Percentiles rank a stretch among this genome's conserved stretches.
Evolutionary conservation across 2,888 invertebrate species (phyloP).

Genomic region (Phengaris arion): DNA sequence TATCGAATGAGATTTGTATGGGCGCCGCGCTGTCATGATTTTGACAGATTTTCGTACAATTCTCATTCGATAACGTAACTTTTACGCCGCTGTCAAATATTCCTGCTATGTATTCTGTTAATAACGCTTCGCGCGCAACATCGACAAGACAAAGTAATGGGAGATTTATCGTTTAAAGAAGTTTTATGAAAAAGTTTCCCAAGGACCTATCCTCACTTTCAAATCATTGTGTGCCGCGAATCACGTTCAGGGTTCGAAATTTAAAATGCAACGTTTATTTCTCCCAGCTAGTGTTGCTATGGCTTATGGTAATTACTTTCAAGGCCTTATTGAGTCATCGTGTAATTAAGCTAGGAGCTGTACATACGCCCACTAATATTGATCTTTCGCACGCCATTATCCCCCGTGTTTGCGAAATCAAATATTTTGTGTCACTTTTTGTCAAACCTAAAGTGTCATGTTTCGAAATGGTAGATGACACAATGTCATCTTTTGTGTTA

Average conservation of each 20-base stretch:
- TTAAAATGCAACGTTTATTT: neutral
- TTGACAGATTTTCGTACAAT: no score
- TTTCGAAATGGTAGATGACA: slow-evolving; percentile 5
- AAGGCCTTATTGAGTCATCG: slow-evolving; percentile 10
- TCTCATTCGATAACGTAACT: no score
- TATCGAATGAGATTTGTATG: no score
- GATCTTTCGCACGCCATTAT: slow-evolving; percentile 20
- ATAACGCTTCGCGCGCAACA: no score
- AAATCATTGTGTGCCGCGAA: neutral
- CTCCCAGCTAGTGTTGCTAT: neutral
- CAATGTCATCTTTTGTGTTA: slow-evolving; percentile 4
- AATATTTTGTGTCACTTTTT: slow-evolving; percentile 24
- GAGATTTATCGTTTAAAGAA: no score
- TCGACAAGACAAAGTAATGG: no score
- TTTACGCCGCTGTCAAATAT: no score
- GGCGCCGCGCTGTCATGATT: no score
- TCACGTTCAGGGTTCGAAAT: neutral
- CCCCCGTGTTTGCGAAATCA: slow-evolving; percentile 21
- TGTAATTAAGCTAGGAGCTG: slow-evolving; percentile 19
- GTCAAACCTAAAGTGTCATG: neutral
- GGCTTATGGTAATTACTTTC: neutral
- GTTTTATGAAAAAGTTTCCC: no score
- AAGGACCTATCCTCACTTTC: neutral
- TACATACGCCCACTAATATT: slow-evolving; percentile 19
- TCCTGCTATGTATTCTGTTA: no score